Conservation (phyloP, 2,797 vertebrate species). For the Lepus townsendii region DNA sequence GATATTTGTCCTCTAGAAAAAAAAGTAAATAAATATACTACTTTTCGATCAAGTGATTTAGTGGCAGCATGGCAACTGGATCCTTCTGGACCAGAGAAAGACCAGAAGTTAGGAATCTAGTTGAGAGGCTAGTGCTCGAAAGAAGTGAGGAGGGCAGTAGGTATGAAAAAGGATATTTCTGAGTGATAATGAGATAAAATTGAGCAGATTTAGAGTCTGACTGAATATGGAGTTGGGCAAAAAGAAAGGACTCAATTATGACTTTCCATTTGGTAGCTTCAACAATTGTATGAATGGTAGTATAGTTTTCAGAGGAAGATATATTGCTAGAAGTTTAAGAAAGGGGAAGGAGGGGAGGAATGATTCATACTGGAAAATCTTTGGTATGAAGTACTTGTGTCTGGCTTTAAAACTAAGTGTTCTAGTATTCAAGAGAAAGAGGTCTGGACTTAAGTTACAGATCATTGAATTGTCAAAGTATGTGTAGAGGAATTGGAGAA, state of each 20-base stretch:
- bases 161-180: neutral
- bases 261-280: neutral
- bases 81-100: neutral
- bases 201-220: neutral
- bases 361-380: neutral
- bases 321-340: neutral
- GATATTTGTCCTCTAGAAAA: neutral
- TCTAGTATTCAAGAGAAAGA: neutral
- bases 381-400: neutral
- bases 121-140: neutral
- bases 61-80: neutral
- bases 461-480: neutral
- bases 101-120: neutral
- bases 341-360: neutral
- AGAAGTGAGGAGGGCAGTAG: neutral
- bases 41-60: neutral
- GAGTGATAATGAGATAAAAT: neutral
- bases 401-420: neutral
- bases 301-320: neutral
- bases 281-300: neutral
- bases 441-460: neutral
- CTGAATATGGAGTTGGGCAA: neutral
- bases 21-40: neutral
- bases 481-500: neutral
- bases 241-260: neutral